A percentile compares a stretch with the other conserved stretches of the same genome.
These are phyloP conservation scores for Salminus brasiliensis DNA, from an alignment of 2,113 vertebrate genomes.

Conservation along the genomic window DNA sequence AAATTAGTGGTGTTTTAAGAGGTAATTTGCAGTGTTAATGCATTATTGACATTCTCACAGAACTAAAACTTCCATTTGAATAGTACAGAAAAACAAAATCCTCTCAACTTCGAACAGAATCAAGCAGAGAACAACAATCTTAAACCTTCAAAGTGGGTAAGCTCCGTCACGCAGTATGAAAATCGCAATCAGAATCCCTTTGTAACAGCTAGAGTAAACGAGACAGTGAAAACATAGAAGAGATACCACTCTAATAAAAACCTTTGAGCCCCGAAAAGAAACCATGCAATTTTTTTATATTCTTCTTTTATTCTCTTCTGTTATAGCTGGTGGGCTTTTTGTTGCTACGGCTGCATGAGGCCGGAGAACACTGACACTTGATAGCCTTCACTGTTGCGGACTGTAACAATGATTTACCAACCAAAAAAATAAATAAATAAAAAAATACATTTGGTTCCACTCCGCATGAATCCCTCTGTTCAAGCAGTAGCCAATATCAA, in stretches of 20 bases:
- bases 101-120: not conserved
- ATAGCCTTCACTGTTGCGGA: not conserved
- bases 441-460: too few relatives aligned
- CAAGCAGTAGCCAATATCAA: not conserved
- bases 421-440: too few relatives aligned
- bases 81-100: not conserved
- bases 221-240: not conserved
- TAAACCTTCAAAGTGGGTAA: not conserved
- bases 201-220: not conserved
- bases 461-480: not conserved
- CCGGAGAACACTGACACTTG: not conserved
- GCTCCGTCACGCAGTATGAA: not conserved
- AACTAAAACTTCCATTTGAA: not conserved
- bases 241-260: constrained; percentile 3
- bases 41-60: too few relatives aligned
- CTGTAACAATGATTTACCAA: not conserved
- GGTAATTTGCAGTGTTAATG: too few relatives aligned
- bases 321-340: not conserved
- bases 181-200: not conserved
- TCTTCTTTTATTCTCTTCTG: not conserved
- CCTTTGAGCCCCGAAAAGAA: not conserved
- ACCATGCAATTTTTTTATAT: not conserved
- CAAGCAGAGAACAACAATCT: not conserved
- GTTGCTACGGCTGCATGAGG: not conserved
- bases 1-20: too few relatives aligned